These are phyloP conservation scores for Cyclophora albipunctata DNA, from an alignment of 2,888 invertebrate genomes.

Conservation along the genomic window DNA sequence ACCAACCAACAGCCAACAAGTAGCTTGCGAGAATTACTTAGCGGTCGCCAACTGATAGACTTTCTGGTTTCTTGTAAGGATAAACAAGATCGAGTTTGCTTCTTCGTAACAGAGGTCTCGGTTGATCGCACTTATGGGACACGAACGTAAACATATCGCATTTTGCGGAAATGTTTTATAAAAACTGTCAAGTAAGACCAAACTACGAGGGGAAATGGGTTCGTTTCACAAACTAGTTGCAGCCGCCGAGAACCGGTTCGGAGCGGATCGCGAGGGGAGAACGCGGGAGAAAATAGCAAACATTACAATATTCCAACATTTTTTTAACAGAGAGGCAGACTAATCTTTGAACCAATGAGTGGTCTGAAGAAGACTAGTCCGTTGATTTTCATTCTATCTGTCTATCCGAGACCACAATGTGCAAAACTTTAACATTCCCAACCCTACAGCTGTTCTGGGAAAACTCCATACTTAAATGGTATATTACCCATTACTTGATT, in stretches of 20 bases:
- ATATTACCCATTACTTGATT: too few relatives aligned
- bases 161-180: slow-evolving; percentile 27
- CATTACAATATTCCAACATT: too few relatives aligned
- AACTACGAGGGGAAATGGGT: slow-evolving; percentile 30
- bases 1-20: neutral
- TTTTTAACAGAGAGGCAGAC: neutral
- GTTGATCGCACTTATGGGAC: slow-evolving; percentile 1
- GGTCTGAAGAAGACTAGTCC: too few relatives aligned
- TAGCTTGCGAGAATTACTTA: slow-evolving; percentile 7
- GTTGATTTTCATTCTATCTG: too few relatives aligned
- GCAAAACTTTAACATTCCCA: too few relatives aligned
- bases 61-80: slow-evolving; percentile 13
- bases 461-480: too few relatives aligned
- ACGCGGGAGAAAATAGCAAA: slow-evolving; percentile 28
- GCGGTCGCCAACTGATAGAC: too few relatives aligned
- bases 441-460: too few relatives aligned
- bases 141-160: slow-evolving; percentile 4
- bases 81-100: slow-evolving; percentile 17
- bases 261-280: slow-evolving; percentile 22
- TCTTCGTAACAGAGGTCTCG: slow-evolving; percentile 9
- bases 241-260: slow-evolving; percentile 31
- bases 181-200: slow-evolving; percentile 26
- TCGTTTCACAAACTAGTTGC: slow-evolving; percentile 31
- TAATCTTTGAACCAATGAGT: neutral
- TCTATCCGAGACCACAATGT: too few relatives aligned